Conservation (phyloP, 2,113 vertebrate species). For the Piaya cayana region DNA sequence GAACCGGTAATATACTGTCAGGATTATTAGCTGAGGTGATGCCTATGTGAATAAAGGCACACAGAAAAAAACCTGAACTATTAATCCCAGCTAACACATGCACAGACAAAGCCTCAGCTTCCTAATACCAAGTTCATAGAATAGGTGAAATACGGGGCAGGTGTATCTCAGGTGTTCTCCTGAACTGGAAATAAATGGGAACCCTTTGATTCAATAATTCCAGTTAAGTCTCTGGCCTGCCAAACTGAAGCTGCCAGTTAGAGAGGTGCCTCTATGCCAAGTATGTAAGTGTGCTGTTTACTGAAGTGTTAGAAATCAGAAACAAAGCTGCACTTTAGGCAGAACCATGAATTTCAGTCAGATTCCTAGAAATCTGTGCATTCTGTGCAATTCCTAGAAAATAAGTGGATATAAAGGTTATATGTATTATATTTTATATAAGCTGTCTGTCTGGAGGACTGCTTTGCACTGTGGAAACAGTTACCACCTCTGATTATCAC, state of each 20-base stretch:
- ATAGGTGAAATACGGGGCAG: background rate
- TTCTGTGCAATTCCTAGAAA: background rate
- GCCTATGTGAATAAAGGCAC: background rate
- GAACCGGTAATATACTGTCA: background rate
- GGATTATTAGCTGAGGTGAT: background rate
- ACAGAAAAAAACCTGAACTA: background rate
- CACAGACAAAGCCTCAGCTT: background rate
- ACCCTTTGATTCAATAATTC: background rate
- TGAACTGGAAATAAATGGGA: background rate
- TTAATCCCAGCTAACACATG: background rate
- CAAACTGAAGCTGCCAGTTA: background rate
- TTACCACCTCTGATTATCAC: background rate
- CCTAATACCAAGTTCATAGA: background rate
- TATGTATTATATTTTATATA: background rate
- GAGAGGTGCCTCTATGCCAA: background rate
- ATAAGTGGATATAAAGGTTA: background rate
- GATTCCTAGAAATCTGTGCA: background rate
- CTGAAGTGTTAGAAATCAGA: background rate
- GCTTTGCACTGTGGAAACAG: background rate
- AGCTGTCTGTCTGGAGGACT: background rate
- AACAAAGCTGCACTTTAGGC: background rate
- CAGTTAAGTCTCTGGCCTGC: background rate
- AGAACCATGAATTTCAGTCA: background rate
- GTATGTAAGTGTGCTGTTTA: rapidly evolving
- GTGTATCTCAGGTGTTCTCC: background rate